Evolutionary conservation across 2,113 vertebrate species (phyloP).

Genomic region (Tautogolabrus adspersus): DNA sequence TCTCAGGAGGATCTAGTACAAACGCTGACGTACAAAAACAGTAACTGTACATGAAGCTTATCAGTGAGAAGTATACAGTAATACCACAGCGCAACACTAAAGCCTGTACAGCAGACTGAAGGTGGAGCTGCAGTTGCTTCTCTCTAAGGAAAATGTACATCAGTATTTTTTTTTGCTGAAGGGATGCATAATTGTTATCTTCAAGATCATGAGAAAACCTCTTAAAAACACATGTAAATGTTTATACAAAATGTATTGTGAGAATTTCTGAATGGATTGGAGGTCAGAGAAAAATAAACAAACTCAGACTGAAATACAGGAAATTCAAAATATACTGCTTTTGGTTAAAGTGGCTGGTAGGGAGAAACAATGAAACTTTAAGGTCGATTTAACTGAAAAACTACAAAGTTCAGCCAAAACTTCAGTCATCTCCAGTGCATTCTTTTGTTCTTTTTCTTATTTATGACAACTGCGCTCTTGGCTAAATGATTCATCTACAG

Average conservation of each 20-base stretch:
- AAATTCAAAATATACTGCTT: conserved; percentile 5
- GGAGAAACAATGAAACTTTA: background rate
- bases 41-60: conserved; percentile 9
- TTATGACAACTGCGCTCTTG: conserved; percentile 18
- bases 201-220: background rate
- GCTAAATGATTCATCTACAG: conserved; percentile 43
- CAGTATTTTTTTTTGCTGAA: conserved; percentile 28
- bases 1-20: conserved; percentile 46
- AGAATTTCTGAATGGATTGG: background rate
- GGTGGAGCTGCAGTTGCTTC: conserved; percentile 18
- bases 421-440: conserved; percentile 11
- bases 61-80: background rate
- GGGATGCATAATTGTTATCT: conserved; percentile 23
- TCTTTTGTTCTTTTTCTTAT: conserved; percentile 10
- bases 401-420: background rate
- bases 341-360: conserved; percentile 40
- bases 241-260: background rate
- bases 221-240: conserved; percentile 8
- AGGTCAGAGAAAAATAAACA: conserved; percentile 1
- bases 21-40: conserved; percentile 56
- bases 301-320: background rate
- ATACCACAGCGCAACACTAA: conserved; percentile 22
- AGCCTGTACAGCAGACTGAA: conserved; percentile 3
- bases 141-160: background rate
- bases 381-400: background rate